These are phyloP conservation scores for Latheticus oryzae DNA, from an alignment of 2,888 invertebrate genomes.

Conservation along the genomic window DNA sequence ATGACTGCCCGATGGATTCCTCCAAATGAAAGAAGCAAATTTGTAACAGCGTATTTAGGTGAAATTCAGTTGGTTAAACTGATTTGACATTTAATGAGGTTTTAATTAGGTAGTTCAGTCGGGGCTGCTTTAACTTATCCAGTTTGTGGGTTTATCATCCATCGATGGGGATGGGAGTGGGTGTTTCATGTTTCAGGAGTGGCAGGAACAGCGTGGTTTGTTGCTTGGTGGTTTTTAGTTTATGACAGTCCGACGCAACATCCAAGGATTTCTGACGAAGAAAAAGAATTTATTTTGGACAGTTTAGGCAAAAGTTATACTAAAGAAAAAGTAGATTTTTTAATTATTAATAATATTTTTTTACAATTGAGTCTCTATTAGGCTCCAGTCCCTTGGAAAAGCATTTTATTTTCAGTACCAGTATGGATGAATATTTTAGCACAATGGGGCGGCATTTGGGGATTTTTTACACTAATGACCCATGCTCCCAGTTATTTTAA, in stretches of 20 bases:
- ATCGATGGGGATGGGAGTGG: slow-evolving; percentile 76
- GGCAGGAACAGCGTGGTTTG: slow-evolving; percentile 74
- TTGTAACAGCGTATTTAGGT: slow-evolving; percentile 61
- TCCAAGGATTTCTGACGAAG: slow-evolving; percentile 72
- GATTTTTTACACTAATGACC: slow-evolving; percentile 76
- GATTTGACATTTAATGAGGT: too few species aligned
- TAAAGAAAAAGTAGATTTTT: slow-evolving; percentile 55
- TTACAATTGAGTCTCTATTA: too few species aligned
- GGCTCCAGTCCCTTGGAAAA: slow-evolving; percentile 72
- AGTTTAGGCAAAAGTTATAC: slow-evolving; percentile 67
- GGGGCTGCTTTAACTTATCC: slow-evolving; percentile 78
- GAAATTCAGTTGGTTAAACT: slow-evolving; percentile 37
- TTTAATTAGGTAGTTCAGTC: slow-evolving; percentile 70
- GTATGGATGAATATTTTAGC: slow-evolving; percentile 75
- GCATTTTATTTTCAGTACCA: slow-evolving; percentile 71
- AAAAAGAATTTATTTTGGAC: slow-evolving; percentile 71
- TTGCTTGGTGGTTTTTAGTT: slow-evolving; percentile 72
- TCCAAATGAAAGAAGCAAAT: slow-evolving; percentile 78
- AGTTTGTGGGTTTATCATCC: slow-evolving; percentile 75
- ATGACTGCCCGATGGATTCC: slow-evolving; percentile 87
- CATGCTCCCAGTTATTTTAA: slow-evolving; percentile 79
- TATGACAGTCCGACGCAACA: slow-evolving; percentile 75
- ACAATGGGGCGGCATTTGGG: slow-evolving; percentile 77
- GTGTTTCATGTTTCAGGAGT: slow-evolving; percentile 76
- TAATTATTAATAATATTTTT: not conserved